Base-by-base conservation (phyloP, 2,888 invertebrate species). In the Agrochola lota region DNA sequence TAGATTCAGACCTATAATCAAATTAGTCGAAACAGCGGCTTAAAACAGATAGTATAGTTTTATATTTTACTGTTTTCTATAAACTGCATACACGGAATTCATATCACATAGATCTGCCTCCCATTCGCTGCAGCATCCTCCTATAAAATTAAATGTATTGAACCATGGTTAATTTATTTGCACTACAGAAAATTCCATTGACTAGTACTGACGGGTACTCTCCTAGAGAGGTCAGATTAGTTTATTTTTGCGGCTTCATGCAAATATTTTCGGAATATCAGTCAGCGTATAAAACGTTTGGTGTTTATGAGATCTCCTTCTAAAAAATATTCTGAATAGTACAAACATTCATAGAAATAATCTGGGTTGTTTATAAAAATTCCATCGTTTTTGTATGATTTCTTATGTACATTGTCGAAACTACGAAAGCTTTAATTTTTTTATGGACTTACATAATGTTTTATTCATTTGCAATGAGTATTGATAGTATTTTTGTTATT, bases 401-500 rank as follows among this genome's bases (percentile, higher is more conserved):
- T 63, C 15, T 8, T 73, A 43, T 43, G 11, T 52, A 20, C 23
- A 12, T 4, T 49, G 20, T 20, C 5, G 15, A 60, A 49, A 59
- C 26, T 7, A n/a, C 1, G 23, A 62, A 7, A 9, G 3, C 1
- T 71, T 7, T 55, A 43, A 17, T 6, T 77, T 30, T 60, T 60
- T n/a, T 35, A 55, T 70, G 43, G 43, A 23, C 6, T 63, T 26
- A 20, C 35, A 26, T 35, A 55, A 57, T 62, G 55, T 59, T 59
- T 76, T 49, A 76, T 57, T 57, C 0, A 49, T 49, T 9, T 26
- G 6, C n/a, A 77, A 69, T 43, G 43, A n/a, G 23, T 76, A n/a
- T 60, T 60, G 59, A 52, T 52, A 5, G 15, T 62, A 12, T 77
- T 30, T 68, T 60, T 30, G 17, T n/a, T 46, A 57, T 57, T 35